Conservation (phyloP, 2,113 vertebrate species). For the Semnornis frantzii region DNA sequence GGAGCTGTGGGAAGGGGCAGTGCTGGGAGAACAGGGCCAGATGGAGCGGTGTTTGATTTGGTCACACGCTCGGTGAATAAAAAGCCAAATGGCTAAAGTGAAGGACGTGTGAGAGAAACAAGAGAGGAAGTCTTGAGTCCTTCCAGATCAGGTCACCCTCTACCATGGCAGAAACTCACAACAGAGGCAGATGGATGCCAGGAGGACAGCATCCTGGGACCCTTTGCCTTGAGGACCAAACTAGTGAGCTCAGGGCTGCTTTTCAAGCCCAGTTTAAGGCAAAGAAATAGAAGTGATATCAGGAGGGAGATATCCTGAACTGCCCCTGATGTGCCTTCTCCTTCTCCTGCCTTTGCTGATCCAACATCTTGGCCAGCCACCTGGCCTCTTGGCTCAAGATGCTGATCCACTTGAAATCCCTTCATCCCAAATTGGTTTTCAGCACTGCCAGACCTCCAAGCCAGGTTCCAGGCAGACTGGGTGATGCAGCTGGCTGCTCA, state of each 20-base stretch:
- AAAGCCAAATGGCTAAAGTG: neutral
- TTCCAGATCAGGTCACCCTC: neutral
- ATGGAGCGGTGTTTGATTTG: slow-evolving; percentile 55
- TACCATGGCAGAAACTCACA: neutral
- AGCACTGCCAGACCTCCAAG: neutral
- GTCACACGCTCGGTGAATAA: slow-evolving; percentile 19
- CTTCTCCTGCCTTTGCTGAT: neutral
- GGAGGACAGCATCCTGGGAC: neutral
- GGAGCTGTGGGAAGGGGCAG: slow-evolving; percentile 20
- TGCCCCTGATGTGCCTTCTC: neutral
- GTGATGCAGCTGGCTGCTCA: neutral
- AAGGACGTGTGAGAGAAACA: neutral
- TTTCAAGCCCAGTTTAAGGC: neutral
- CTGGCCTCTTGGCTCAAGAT: neutral
- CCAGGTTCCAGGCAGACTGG: neutral
- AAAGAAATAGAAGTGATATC: neutral
- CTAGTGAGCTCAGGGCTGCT: neutral
- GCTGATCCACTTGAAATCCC: neutral
- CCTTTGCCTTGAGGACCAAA: neutral
- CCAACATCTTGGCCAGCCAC: neutral
- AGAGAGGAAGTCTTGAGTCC: slow-evolving; percentile 9
- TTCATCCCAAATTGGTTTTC: neutral
- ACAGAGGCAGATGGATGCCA: neutral
- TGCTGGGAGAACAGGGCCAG: slow-evolving; percentile 15
- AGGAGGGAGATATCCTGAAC: neutral